phyloP scores from a whole-genome alignment of 2,797 vertebrate species.

The Potorous gilbertii region DNA sequence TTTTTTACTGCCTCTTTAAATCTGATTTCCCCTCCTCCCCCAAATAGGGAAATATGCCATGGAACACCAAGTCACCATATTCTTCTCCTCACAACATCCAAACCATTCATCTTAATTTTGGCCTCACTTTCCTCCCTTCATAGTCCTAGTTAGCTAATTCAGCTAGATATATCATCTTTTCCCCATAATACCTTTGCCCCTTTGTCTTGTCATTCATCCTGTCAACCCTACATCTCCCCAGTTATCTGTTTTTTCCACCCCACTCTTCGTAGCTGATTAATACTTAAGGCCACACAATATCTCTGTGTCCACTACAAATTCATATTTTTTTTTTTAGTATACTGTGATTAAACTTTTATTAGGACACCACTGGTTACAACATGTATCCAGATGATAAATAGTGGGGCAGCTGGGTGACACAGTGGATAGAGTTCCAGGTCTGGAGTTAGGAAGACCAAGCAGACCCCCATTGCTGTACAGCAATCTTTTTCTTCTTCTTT shows the following conservation, averaged over 20 bases:
- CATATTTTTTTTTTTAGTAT: background rate
- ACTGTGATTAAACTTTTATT: background rate
- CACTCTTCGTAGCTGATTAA: background rate
- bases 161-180: background rate
- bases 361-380: background rate
- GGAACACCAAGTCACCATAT: background rate
- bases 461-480: background rate
- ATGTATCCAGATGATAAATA: background rate
- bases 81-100: background rate
- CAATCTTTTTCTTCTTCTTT: background rate
- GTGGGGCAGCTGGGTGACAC: no score
- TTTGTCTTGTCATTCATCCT: background rate
- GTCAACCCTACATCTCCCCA: background rate
- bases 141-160: background rate
- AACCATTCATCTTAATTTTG: background rate
- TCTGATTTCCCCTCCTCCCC: background rate
- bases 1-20: background rate
- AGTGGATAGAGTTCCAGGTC: no score
- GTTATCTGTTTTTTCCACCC: background rate
- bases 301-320: background rate
- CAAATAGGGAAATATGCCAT: background rate
- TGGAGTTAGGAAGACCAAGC: no score
- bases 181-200: background rate
- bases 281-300: background rate
- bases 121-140: background rate